Evolutionary conservation across 2,113 vertebrate genomes (phyloP).

Genomic region (Gymnogyps californianus): DNA sequence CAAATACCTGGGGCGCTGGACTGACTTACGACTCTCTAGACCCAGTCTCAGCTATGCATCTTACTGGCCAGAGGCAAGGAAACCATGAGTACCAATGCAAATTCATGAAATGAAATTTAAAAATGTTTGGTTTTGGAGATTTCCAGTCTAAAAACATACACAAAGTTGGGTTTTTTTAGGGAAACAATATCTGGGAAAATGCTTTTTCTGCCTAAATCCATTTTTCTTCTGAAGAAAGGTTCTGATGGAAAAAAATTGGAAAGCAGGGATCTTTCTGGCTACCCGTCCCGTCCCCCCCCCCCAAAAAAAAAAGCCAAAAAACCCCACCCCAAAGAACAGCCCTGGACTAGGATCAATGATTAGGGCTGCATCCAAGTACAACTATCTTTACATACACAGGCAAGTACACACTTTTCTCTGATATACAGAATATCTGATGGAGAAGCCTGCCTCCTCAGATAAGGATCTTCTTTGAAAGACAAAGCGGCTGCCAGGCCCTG

Average conservation of each 20-base stretch:
- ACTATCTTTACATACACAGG: neutral
- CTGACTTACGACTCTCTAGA: neutral
- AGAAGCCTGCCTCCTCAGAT: neutral
- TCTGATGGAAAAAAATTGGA: neutral
- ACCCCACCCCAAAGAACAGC: neutral
- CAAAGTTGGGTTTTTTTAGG: neutral
- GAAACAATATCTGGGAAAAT: neutral
- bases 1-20: neutral
- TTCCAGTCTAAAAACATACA: neutral
- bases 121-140: neutral
- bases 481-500: neutral
- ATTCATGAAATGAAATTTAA: neutral
- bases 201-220: neutral
- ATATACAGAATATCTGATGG: neutral
- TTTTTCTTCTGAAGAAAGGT: neutral
- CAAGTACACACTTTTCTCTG: neutral
- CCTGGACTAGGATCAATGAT: neutral
- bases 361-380: neutral
- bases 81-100: neutral
- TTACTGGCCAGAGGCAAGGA: neutral
- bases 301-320: no score
- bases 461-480: slow-evolving; percentile 13
- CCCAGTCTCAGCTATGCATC: neutral
- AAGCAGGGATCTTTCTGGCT: neutral
- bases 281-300: accelerated